Conservation (phyloP, 23 tunicate genomes). For the Halocynthia roretzi region DNA sequence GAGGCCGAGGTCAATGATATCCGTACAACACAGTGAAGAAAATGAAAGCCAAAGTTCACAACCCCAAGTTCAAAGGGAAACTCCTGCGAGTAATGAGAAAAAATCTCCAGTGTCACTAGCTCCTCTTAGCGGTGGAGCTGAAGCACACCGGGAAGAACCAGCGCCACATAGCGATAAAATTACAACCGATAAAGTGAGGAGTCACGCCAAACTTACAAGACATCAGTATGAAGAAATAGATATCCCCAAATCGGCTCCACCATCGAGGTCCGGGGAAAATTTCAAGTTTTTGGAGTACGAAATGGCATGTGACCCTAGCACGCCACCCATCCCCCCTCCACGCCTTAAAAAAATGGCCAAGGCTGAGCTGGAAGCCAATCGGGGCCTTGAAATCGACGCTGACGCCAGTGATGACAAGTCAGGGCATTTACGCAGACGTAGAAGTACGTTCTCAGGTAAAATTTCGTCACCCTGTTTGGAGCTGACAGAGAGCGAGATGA, state of each 20-base stretch:
- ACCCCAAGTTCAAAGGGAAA: too few relatives aligned
- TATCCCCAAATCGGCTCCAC: neutral
- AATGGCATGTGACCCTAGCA: neutral
- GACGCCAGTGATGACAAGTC: neutral
- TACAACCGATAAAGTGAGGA: too few relatives aligned
- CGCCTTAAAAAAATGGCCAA: neutral
- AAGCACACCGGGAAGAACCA: neutral
- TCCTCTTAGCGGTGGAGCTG: neutral
- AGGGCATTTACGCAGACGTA: neutral
- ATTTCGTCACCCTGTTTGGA: conserved; percentile 9
- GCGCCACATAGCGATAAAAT: neutral
- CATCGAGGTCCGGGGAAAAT: neutral
- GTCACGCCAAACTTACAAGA: too few relatives aligned
- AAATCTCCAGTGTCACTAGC: too few relatives aligned
- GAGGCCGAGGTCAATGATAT: neutral
- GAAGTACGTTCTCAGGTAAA: neutral
- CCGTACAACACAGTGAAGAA: neutral
- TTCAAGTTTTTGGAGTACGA: neutral
- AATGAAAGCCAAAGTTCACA: neutral
- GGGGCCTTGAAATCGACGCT: neutral
- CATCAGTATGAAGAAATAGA: neutral
- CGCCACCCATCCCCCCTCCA: conserved; percentile 6
- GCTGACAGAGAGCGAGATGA: conserved; percentile 23
- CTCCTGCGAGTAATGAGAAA: too few relatives aligned
- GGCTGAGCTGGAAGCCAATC: neutral